A percentile compares a stretch with the other conserved stretches of the same genome.
These are phyloP conservation scores for Indicator indicator DNA, from an alignment of 2,113 vertebrate genomes.

Conservation along the genomic window DNA sequence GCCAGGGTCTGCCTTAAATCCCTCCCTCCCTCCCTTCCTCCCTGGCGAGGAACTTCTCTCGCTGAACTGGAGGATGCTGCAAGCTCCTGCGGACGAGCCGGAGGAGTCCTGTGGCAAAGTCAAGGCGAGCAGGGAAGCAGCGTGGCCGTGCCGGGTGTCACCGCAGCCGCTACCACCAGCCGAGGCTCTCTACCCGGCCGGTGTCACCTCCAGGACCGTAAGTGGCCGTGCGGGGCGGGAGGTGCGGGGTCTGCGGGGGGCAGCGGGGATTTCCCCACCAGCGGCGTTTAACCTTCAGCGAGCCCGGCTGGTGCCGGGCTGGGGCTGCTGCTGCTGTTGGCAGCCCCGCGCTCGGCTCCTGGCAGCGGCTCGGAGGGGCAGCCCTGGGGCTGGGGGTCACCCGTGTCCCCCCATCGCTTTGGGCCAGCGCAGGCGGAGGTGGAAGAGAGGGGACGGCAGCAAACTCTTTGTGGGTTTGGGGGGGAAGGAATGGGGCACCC, in stretches of 20 bases:
- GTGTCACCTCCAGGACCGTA: constrained; percentile 29
- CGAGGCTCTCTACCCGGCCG: not conserved
- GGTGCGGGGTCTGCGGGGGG: not conserved
- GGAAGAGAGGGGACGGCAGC: not conserved
- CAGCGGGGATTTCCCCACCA: not conserved
- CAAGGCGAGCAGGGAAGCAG: constrained; percentile 17
- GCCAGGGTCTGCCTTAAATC: constrained; percentile 51
- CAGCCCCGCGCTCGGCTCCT: not conserved
- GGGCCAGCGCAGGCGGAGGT: not conserved
- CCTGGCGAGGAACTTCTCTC: constrained; percentile 65
- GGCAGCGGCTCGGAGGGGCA: not conserved
- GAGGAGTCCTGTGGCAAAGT: constrained; percentile 71
- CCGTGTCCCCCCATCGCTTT: fast-evolving
- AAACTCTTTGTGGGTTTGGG: not conserved
- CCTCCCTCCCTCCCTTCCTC: constrained; percentile 60
- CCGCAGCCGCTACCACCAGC: not conserved
- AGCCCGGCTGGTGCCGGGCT: not conserved
- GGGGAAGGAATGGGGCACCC: not conserved
- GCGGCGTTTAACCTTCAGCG: constrained; percentile 67
- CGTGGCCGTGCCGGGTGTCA: not conserved
- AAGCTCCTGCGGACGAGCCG: constrained; percentile 66
- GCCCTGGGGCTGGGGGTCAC: not conserved
- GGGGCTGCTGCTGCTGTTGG: not conserved
- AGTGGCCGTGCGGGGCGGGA: constrained; percentile 2
- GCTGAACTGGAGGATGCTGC: constrained; percentile 68